Evolutionary conservation across 2,888 invertebrate genomes (phyloP).

Genomic region (Mimas tiliae): DNA sequence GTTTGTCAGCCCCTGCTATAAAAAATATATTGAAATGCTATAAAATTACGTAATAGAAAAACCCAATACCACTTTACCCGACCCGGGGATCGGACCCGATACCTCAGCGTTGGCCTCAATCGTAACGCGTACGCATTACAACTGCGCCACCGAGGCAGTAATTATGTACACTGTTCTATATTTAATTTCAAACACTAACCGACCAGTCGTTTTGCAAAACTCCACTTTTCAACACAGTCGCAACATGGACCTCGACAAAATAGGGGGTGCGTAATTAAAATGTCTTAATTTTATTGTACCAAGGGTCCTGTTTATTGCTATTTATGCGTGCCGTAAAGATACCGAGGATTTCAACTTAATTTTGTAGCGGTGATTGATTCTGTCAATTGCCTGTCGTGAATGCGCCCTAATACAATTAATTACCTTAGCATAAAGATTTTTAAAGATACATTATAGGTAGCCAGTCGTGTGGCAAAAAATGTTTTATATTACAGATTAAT

Average conservation of each 20-base stretch:
- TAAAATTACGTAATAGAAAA: too few relatives aligned
- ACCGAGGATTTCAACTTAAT: constrained; percentile 40
- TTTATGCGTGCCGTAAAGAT: constrained; percentile 65
- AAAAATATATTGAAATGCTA: too few relatives aligned
- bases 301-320: constrained; percentile 67
- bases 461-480: neutral
- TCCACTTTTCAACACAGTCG: constrained; percentile 5
- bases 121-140: too few relatives aligned
- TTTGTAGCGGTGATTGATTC: constrained; percentile 30
- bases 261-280: constrained; percentile 79
- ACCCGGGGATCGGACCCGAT: too few relatives aligned
- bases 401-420: constrained; percentile 6
- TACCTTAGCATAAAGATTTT: constrained; percentile 14
- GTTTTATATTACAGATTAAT: neutral
- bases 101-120: too few relatives aligned
- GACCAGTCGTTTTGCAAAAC: neutral
- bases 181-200: too few relatives aligned
- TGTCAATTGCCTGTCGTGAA: constrained; percentile 26
- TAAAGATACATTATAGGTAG: neutral
- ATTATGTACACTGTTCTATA: too few relatives aligned
- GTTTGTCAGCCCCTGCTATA: too few relatives aligned
- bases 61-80: too few relatives aligned
- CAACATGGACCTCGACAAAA: constrained; percentile 70
- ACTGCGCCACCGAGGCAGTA: too few relatives aligned
- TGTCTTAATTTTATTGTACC: constrained; percentile 80